phyloP scores from a whole-genome alignment of 2,113 vertebrate genomes.

The Regulus satrapa region DNA sequence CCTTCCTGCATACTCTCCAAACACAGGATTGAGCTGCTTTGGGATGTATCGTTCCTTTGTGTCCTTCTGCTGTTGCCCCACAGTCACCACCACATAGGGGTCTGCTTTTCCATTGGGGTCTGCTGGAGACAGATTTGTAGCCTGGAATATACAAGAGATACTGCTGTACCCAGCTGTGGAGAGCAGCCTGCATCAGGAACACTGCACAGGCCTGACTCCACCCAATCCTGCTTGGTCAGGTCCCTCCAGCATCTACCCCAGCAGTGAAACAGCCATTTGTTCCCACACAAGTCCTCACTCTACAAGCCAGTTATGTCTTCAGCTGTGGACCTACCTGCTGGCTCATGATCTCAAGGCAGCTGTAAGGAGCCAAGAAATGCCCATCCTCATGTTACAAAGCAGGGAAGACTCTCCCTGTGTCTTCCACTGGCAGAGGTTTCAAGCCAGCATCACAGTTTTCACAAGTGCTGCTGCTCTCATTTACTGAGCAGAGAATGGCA shows the following conservation, averaged over 20 bases:
- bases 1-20: constrained; percentile 84
- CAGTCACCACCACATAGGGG: constrained; percentile 85
- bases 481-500: background rate
- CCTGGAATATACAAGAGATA: constrained; percentile 71
- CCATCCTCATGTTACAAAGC: background rate
- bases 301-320: background rate
- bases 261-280: background rate
- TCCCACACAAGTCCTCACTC: background rate
- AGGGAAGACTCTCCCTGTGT: background rate
- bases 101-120: constrained; percentile 93
- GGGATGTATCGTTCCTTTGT: constrained; percentile 88
- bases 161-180: background rate
- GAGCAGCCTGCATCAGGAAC: background rate
- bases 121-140: constrained; percentile 84
- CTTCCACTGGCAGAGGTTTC: background rate
- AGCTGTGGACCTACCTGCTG: background rate
- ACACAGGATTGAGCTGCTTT: constrained; percentile 91
- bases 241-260: background rate
- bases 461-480: background rate
- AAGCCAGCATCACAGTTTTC: background rate
- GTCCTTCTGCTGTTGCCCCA: constrained; percentile 78
- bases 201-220: background rate
- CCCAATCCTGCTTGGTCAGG: rapidly evolving
- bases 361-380: background rate
- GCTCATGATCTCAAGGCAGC: background rate